Percentiles rank a stretch among this genome's conserved stretches.
Evolutionary conservation across 2,888 invertebrate genomes (phyloP).

Genomic region (Apodemia zela): DNA sequence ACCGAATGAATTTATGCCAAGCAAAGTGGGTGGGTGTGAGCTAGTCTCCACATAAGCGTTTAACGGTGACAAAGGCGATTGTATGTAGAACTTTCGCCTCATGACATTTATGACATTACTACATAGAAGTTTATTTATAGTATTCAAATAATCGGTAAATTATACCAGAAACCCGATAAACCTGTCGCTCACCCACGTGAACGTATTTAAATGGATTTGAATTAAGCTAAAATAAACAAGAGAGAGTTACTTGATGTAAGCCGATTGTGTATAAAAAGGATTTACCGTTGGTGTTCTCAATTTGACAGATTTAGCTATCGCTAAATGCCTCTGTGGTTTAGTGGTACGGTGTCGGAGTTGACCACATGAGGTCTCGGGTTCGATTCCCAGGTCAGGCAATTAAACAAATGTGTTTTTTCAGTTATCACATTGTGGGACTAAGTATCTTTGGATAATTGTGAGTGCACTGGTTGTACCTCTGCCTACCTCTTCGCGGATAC

Average conservation of each 20-base stretch:
- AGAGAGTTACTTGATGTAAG: not conserved
- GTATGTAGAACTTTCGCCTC: not conserved
- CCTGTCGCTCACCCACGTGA: conserved; percentile 1
- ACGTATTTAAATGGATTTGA: not conserved
- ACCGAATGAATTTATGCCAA: too few species aligned
- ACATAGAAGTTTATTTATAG: not conserved
- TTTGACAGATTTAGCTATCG: not conserved
- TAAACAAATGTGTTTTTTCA: too few species aligned
- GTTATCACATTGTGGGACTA: too few species aligned
- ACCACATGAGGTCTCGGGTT: too few species aligned
- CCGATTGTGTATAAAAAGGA: not conserved
- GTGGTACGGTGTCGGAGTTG: too few species aligned
- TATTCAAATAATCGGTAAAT: conserved; percentile 1
- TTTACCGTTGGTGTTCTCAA: not conserved
- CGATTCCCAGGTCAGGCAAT: too few species aligned
- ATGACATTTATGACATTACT: not conserved
- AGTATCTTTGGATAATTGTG: too few species aligned
- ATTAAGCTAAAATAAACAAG: conserved; percentile 1
- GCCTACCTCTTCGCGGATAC: too few species aligned
- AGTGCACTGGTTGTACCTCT: too few species aligned
- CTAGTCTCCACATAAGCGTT: too few species aligned
- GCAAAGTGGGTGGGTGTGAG: too few species aligned
- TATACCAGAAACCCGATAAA: conserved; percentile 5
- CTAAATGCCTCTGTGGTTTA: too few species aligned
- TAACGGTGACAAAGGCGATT: not conserved